Evolutionary conservation across 2,113 vertebrate species (phyloP), one percentile per base, ranked within the genome.

Genomic region (Megaleporinus macrocephalus): DNA sequence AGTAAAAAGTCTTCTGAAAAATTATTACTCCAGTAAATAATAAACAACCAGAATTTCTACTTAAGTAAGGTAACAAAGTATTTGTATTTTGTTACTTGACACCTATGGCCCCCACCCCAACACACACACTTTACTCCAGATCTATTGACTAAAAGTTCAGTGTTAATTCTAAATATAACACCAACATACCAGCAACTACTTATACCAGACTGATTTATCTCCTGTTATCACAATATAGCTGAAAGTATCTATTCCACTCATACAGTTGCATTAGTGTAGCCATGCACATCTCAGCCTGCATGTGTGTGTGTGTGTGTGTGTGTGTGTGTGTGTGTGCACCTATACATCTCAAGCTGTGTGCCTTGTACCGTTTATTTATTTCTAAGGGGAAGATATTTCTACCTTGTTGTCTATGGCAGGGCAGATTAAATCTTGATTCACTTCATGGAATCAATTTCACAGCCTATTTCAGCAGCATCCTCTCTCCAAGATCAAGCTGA

Each of bases 401-500:
- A 86, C 84, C 82, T 83, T n/a, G 81, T 90, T 92, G 88, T 92
- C 91, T 88, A 78, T 81, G 78, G 81, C 83, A 82, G 80, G 74
- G 76, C 5, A 90, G 92, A 93, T 93, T 90, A 93, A 89, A 92
- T 92, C 89, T 75, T 85, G 90, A 94, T 93, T 93, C 93, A 90
- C 91, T 93, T 92, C 90, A 88, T 91, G 91, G 91, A 93, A 94
- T 94, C 93, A 92, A 94, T 94, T 94, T 89, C 86, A 86, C 86
- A 89, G 86, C 61, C 88, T 83, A 85, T 89, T 93, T 92, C 91
- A 85, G 89, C 86, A 87, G 89, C 90, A 88, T 89, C 90, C 87
- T 86, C 87, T 88, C 88, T 71, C 70, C 87, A 89, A 88, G 89
- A 93, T 89, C 86, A 85, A 87, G 79, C 88, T 89, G 90, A 90